These are phyloP conservation scores for Colaptes auratus DNA, from an alignment of 2,113 vertebrate species.

Conservation along the genomic window DNA sequence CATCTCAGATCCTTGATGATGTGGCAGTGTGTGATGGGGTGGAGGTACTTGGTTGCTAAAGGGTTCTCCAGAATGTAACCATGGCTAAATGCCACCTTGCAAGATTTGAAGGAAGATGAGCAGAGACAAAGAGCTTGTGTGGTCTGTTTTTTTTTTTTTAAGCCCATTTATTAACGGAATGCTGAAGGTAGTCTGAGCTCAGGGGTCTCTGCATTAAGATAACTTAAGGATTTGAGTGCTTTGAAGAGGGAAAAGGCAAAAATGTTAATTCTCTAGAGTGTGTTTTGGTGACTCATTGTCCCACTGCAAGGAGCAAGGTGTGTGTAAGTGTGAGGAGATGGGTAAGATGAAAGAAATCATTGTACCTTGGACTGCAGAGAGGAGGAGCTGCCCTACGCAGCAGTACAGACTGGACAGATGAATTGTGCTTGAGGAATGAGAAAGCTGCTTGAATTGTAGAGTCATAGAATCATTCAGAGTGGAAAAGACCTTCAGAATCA, in stretches of 20 bases:
- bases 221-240: neutral
- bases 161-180: neutral
- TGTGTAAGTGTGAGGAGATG: neutral
- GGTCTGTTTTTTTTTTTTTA: neutral
- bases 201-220: neutral
- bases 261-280: neutral
- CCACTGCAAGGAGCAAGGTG: neutral
- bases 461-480: no score
- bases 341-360: neutral
- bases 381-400: neutral
- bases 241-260: neutral
- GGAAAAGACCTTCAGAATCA: no score
- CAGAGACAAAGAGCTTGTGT: neutral
- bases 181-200: neutral
- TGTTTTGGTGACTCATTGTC: neutral
- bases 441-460: neutral
- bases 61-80: rapidly evolving
- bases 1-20: rapidly evolving
- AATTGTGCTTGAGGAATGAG: neutral
- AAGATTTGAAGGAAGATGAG: neutral
- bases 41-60: neutral
- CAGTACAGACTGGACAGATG: neutral
- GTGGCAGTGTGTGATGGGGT: rapidly evolving
- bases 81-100: neutral
- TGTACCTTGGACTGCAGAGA: neutral